Conservation (phyloP, 2,797 vertebrate species). For the Spondyliosoma cantharus region DNA sequence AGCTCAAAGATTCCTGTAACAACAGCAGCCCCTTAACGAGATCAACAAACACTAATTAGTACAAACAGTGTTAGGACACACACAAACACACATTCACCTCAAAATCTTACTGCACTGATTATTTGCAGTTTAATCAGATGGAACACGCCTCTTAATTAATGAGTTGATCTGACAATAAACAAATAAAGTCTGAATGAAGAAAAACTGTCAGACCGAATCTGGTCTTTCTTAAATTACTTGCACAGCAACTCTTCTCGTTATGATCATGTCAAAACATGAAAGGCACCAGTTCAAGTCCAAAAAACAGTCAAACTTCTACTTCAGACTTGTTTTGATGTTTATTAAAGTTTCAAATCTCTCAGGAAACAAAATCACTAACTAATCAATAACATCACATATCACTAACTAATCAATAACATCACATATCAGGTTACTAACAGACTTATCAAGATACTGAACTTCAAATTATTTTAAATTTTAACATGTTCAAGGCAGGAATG, state of each 20-base stretch:
- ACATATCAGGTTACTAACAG: not conserved
- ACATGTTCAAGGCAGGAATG: too few species aligned
- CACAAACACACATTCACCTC: not conserved
- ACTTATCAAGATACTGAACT: not conserved
- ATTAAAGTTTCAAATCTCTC: not conserved
- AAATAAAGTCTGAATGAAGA: not conserved
- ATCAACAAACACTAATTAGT: conserved; percentile 31
- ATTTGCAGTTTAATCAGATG: not conserved
- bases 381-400: conserved; percentile 12
- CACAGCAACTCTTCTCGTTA: too few species aligned
- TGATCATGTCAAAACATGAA: too few species aligned
- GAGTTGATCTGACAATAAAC: too few species aligned
- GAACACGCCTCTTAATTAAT: not conserved
- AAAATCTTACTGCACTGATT: not conserved
- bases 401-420: conserved; percentile 9
- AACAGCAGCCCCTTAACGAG: conserved; percentile 18
- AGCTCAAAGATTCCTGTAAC: conserved; percentile 26
- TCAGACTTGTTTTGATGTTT: not conserved
- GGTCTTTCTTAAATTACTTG: too few species aligned
- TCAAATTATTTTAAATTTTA: too few species aligned
- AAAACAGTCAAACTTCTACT: not conserved
- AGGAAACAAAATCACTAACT: not conserved
- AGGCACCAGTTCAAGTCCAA: too few species aligned
- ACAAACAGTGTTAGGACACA: conserved; percentile 6
- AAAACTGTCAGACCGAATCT: not conserved